Base-by-base conservation (phyloP, 2,113 vertebrate genomes). In the Chaetodon auriga region DNA sequence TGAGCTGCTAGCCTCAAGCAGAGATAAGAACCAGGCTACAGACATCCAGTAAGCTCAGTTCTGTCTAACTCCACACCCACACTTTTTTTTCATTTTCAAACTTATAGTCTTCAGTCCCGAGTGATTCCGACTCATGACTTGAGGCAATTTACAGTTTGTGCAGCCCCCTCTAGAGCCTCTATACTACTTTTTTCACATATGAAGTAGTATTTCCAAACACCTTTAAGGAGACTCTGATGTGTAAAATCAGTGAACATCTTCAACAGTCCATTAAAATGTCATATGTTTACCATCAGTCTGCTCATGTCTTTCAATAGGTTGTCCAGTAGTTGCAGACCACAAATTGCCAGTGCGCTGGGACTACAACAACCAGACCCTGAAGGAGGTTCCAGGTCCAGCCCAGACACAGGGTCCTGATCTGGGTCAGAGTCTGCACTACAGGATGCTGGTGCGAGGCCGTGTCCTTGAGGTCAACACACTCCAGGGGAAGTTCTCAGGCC, bases 391-490 rank as follows among this genome's bases (percentile, higher is more conserved):
- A 19, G 45, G 41, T 70, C n/a, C n/a, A 5, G 68, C 48, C 6
- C 80, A 3, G n/a, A 48, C 12, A 38, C 46, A 23, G 15, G 18
- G 12, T 9, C 21, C 54, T 2, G 81, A 8, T 43, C 76, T 53
- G 0, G 64, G 45, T 25, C 58, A 7, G 23, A 88, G 74, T 54
- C 83, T 95, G 70, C 93, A 92, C 55, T 92, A 96, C 89, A 89
- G 81, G 77, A 71, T 89, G 63, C 89, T 97, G 80, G 91, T 68
- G 68, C 93, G 93, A 55, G 96, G 96, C 10, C 94, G 94, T 1
- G 92, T 96, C 81, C 92, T 97, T 38, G 96, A 97, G 92, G 95
- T 97, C 89, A 95, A 93, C 89, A 93, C 95, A 2, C 89, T 61
- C 63, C 93, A 92, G 15, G 93, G 73, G 66, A 91, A 74, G 69